Conservation (phyloP, 2,888 invertebrate genomes). For the Drosophila monieri region DNA sequence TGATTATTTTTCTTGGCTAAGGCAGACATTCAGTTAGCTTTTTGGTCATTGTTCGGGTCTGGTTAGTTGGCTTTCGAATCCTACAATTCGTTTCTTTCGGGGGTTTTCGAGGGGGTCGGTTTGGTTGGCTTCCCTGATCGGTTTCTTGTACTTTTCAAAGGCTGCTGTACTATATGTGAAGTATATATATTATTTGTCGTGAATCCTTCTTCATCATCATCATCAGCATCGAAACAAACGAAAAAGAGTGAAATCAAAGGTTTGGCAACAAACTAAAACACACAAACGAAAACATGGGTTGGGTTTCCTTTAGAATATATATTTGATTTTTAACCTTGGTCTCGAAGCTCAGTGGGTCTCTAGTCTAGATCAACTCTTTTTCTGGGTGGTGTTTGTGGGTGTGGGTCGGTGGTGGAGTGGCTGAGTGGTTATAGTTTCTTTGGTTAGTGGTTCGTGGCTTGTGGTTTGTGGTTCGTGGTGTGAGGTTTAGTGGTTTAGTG, state of each 20-base stretch:
- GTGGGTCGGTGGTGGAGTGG: slow-evolving; percentile 34
- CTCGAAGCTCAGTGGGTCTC: slow-evolving; percentile 26
- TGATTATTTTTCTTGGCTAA: slow-evolving; percentile 29
- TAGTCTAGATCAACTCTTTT: slow-evolving; percentile 51
- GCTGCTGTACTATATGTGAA: slow-evolving; percentile 82
- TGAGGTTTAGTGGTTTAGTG: slow-evolving; percentile 27
- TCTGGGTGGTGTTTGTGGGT: slow-evolving; percentile 40
- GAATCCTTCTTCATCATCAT: slow-evolving; percentile 63
- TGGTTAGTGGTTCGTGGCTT: slow-evolving; percentile 33
- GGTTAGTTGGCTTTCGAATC: background rate
- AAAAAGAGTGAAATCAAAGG: slow-evolving; percentile 48
- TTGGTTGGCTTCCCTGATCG: slow-evolving; percentile 23
- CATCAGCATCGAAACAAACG: slow-evolving; percentile 37
- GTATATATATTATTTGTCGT: slow-evolving; percentile 74
- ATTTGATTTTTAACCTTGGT: slow-evolving; percentile 25
- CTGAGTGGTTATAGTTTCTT: slow-evolving; percentile 20
- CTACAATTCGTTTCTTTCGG: slow-evolving; percentile 8
- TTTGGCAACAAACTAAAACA: slow-evolving; percentile 49
- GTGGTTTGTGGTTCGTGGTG: slow-evolving; percentile 29
- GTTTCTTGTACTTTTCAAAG: slow-evolving; percentile 70
- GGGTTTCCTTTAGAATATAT: slow-evolving; percentile 7
- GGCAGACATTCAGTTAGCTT: slow-evolving; percentile 70
- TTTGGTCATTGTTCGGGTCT: slow-evolving; percentile 43
- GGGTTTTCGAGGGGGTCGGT: slow-evolving; percentile 7
- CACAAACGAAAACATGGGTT: slow-evolving; percentile 43